Evolutionary conservation across 2,113 vertebrate genomes (phyloP).

Genomic region (Eudyptes chrysolophus): DNA sequence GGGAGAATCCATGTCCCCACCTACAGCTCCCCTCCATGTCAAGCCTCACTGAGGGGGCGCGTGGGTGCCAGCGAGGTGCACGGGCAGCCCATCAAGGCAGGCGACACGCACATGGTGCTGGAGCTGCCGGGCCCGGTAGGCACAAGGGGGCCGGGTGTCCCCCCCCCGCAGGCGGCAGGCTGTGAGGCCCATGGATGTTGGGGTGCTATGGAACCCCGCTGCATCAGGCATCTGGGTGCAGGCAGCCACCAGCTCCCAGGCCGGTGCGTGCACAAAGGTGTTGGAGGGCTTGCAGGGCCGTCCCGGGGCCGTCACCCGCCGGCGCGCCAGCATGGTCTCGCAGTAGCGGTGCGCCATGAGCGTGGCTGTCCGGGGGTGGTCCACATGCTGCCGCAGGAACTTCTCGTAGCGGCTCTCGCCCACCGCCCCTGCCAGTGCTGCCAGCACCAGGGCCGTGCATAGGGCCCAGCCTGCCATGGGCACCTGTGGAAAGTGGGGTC

Average conservation of each 20-base stretch:
- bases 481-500: neutral
- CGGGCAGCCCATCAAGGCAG: neutral
- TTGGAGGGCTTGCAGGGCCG: slow-evolving; percentile 39
- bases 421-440: fast-evolving
- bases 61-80: neutral
- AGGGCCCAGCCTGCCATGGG: slow-evolving; percentile 9
- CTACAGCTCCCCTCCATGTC: fast-evolving
- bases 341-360: neutral
- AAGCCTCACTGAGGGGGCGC: fast-evolving
- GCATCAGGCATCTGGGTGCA: neutral
- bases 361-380: neutral
- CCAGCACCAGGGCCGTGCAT: neutral
- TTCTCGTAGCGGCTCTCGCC: neutral
- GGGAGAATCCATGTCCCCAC: neutral
- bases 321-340: slow-evolving; percentile 9
- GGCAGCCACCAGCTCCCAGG: neutral
- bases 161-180: neutral
- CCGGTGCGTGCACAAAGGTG: neutral
- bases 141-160: neutral
- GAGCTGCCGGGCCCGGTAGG: neutral
- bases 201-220: neutral
- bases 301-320: neutral
- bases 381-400: slow-evolving; percentile 53
- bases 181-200: fast-evolving
- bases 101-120: neutral